Conservation (phyloP, 37 sponge, comb jelly and placozoan genomes). For the Cliona cf. orientalis region DNA sequence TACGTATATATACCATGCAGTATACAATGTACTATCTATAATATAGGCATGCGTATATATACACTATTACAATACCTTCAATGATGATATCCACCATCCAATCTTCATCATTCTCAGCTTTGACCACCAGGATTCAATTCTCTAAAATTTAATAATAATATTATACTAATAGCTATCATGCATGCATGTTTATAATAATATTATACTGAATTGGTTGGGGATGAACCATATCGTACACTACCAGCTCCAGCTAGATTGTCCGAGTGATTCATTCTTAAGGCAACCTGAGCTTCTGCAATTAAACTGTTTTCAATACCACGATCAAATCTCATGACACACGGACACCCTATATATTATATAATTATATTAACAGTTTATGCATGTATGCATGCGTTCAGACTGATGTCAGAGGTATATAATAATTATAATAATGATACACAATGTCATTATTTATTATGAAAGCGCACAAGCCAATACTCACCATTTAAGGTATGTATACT, state of each 20-base stretch:
- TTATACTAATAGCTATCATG: not conserved
- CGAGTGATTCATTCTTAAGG: not conserved
- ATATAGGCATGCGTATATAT: too few relatives aligned
- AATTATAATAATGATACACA: not conserved
- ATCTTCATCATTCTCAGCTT: conserved; percentile 15
- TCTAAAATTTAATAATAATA: not conserved
- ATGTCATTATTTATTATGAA: not conserved
- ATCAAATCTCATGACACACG: conserved; percentile 23
- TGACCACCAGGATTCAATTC: conserved; percentile 53
- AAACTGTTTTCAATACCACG: conserved; percentile 35
- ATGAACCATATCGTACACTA: conserved; percentile 33
- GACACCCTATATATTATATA: conserved; percentile 14
- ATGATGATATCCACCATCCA: conserved; percentile 32
- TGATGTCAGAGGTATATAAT: too few relatives aligned
- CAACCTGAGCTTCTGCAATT: conserved; percentile 32
- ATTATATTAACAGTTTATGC: not conserved
- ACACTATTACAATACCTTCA: conserved; percentile 31
- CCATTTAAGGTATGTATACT: not conserved
- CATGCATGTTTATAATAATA: too few relatives aligned
- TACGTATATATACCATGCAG: too few relatives aligned
- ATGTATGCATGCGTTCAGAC: too few relatives aligned
- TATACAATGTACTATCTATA: too few relatives aligned
- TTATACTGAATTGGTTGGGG: conserved; percentile 20
- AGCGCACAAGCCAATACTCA: too few relatives aligned
- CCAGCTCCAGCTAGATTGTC: conserved; percentile 26